Evolutionary conservation across 2,797 vertebrate species (phyloP), one percentile per base, ranked within the genome.

Genomic region (Bovichtus variegatus): DNA sequence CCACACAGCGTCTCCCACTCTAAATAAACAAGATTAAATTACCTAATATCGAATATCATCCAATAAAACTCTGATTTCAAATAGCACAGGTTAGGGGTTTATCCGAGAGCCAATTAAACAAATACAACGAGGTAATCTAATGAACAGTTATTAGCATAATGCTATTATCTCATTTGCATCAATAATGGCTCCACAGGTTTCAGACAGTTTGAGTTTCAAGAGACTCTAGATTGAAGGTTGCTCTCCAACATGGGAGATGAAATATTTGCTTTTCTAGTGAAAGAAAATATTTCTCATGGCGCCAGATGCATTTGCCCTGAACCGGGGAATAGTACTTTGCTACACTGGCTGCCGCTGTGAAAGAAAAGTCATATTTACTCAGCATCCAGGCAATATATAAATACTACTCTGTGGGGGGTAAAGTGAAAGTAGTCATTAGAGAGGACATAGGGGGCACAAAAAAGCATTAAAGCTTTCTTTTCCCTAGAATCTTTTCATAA

Each of bases 61-160:
- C 61, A 78, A 76, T 83, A 82, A 77, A 69, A 19, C 27, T 10
- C 18, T 31, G 50, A 66, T 85, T 80, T 67, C 59, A 64, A 79
- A 83, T 23, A 31, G 41, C 58, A 25, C 4, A 67, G 46, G 31
- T 77, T 72, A 68, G 59, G 55, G 64, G 72, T 80, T 86, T 82
- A 90, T 85, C 64, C 64, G 57, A 79, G 61, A 83, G 59, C 75
- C 71, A 89, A 83, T 90, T 87, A 62, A 85, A 78, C 69, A 82
- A 79, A 87, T 63, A 87, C 74, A 83, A 82, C 54, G 68, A 78
- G 66, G 76, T 84, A 84, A 90, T 82, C 34, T 79, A 89, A 89
- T 91, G 65, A 87, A 63, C 51, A 38, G 25, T 61, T 65, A 90
- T 91, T 87, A 90, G 58, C 55, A 64, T 85, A 84, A 89, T 62